Evolutionary conservation across 2,888 invertebrate species (phyloP), one percentile per base, ranked within the genome.

Genomic region (Nomada hirtipes): DNA sequence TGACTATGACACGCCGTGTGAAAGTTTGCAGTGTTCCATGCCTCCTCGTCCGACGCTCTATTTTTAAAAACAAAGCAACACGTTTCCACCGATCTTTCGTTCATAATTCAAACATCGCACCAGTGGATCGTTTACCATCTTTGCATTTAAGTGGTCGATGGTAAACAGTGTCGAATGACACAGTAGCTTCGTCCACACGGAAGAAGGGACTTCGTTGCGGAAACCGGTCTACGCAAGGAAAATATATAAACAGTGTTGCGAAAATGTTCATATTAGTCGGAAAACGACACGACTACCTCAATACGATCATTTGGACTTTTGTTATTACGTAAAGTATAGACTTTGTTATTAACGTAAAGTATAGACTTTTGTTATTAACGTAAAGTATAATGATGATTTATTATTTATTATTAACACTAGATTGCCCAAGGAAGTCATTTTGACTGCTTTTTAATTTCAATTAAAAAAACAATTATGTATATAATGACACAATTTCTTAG

Each of bases 1-100:
- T 91, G 91, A 91, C 88, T 91, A 91, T 91, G 91, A 91, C 88
- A 85, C 87, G 83, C 79, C 91, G 91, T 92, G 91, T 91, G 92
- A 92, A 92, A 92, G 88, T 89, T 83, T 42, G 72, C 86, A 82
- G 82, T 80, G 63, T 50, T 42, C 20, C 70, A 3, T 42, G 50
- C 55, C 63, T 61, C 47, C 29, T 47, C 60, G 72, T 57, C 61
- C 47, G 18, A 2, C n/a, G 59, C 68, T 86, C 79, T 77, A 84
- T 86, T 88, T 87, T 86, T 82, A 73, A 82, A 86, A 72, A 65
- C 52, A 44, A 50, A 42, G 36, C 7, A 79, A 61, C 60, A 74
- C 69, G 29, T 53, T 80, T 60, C 52, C 36, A 52, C 11, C 67
- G 59, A 18, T 57, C 15, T 4, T 18, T 57, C 7, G 20, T 53